Conservation (phyloP, 1,140 invertebrate species). For the Tetramorium alpestre region DNA sequence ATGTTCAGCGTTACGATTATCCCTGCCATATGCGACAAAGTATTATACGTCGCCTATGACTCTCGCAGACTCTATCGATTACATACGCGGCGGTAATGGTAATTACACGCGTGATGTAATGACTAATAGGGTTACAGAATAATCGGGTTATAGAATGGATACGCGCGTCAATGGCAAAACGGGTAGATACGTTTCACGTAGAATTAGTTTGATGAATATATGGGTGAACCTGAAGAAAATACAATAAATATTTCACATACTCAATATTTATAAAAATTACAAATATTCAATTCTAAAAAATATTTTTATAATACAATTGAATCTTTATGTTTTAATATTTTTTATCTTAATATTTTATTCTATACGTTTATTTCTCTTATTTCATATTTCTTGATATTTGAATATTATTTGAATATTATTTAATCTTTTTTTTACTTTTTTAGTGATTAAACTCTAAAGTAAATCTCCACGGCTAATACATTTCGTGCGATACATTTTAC, state of each 20-base stretch:
- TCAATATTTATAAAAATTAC: not conserved
- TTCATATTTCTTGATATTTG: not conserved
- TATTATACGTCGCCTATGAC: not conserved
- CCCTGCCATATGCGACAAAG: not conserved
- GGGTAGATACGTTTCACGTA: not conserved
- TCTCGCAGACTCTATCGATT: not conserved
- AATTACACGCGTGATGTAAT: conserved; percentile 35
- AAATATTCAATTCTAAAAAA: not conserved
- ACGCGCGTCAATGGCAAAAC: not conserved
- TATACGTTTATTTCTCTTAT: not conserved
- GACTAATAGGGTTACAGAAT: conserved; percentile 38
- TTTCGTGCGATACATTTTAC: not conserved
- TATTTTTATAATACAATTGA: not conserved
- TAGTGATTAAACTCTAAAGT: not conserved
- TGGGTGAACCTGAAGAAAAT: not conserved
- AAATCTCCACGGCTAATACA: not conserved
- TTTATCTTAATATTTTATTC: not conserved
- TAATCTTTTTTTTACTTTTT: not conserved
- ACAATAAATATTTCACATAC: not conserved
- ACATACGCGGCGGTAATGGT: not conserved
- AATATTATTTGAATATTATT: not conserved
- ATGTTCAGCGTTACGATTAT: conserved; percentile 23
- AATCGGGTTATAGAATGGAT: conserved; percentile 15
- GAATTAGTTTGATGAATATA: not conserved
- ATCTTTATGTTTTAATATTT: not conserved